Evolutionary conservation across 1,140 invertebrate genomes (phyloP), one percentile per base, ranked within the genome.

Genomic region (Drosophila mojavensis): DNA sequence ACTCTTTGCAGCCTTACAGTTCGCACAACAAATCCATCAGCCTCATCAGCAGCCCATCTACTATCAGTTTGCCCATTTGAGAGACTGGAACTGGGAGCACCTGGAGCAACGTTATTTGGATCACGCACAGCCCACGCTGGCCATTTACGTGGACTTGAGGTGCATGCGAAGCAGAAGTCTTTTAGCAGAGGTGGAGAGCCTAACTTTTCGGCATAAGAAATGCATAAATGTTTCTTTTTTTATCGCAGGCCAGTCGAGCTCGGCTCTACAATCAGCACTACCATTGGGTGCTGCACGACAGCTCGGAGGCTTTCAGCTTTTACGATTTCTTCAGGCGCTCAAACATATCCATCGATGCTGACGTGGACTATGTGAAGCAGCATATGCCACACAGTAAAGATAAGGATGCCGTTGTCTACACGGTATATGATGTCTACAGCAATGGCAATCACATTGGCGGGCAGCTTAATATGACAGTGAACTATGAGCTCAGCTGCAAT

Each of bases 371-470:
- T 20, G 56, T 89, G 1, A 54, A 53, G 28, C 63, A 81, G 17
- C 5, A 41, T 1, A 3, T 13, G 0, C 3, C 5, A 2, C 7
- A 48, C 0, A 61, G 45, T n/a, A 33, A 33, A 2, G 11, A 48
- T 0, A 56, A 39, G 10, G 39, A 39, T 2, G 20, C 54, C 3
- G 13, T 59, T 5, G 20, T 15, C 6, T 91, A 66, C 45, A 50
- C 48, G 0, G 24, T 76, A 0, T 83, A 86, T 24, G 91, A 92
- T 81, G 89, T 92, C 5, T 92, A 90, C 54, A 92, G 56, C 53
- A 92, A 92, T 82, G 91, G 91, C 5, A 81, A 76, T 20, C 71
- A 74, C 13, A 78, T 89, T 51, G 91, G 91, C 0, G 91, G 91
- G 0, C 54, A 70, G n/a, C 41, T 92, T 0, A 92, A 92, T 58